phyloP scores from a whole-genome alignment of 2,797 vertebrate species.

The Lithobates sylvaticus region DNA sequence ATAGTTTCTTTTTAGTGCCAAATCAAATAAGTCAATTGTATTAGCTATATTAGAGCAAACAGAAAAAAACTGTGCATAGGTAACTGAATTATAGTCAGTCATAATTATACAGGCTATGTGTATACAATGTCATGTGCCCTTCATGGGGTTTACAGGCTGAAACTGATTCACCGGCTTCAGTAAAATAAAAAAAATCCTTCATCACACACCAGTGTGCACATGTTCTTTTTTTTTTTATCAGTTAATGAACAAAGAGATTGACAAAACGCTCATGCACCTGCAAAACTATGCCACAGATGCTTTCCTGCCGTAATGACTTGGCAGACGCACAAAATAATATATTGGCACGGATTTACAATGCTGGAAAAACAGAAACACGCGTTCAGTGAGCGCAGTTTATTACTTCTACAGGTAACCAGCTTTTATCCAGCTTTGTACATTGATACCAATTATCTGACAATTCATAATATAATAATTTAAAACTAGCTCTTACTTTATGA shows the following conservation, averaged over 20 bases:
- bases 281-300: slow-evolving; percentile 39
- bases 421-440: not conserved
- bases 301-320: slow-evolving; percentile 31
- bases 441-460: not conserved
- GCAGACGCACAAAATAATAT: slow-evolving; percentile 12
- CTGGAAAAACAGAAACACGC: slow-evolving; percentile 28
- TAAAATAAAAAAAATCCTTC: not conserved
- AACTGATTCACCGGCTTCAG: not conserved
- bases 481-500: not conserved
- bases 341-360: slow-evolving; percentile 10
- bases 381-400: not conserved
- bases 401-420: not conserved
- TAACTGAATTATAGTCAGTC: not conserved
- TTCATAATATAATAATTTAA: not conserved
- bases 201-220: slow-evolving; percentile 1
- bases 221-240: slow-evolving; percentile 13
- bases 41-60: not conserved
- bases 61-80: not conserved
- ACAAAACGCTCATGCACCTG: slow-evolving; percentile 29
- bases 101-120: not conserved
- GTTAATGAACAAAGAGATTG: slow-evolving; percentile 12
- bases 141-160: not conserved
- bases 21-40: not conserved
- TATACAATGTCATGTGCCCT: not conserved
- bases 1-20: not conserved